These are phyloP conservation scores for Acanthosepion esculentum DNA, from an alignment of 2,888 invertebrate genomes.

Conservation along the genomic window DNA sequence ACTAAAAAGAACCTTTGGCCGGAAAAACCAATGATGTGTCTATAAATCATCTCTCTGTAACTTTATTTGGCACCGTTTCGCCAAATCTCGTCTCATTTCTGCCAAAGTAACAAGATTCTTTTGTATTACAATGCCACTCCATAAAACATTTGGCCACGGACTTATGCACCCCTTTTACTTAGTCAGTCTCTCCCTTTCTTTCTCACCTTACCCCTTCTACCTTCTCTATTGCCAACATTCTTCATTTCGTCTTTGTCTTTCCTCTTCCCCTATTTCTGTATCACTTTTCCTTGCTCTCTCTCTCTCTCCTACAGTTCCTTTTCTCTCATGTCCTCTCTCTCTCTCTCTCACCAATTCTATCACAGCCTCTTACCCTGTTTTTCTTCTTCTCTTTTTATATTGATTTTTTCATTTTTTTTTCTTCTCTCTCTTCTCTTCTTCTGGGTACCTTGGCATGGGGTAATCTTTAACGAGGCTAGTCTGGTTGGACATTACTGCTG, in stretches of 20 bases:
- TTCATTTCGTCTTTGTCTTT: not conserved
- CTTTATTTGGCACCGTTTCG: not conserved
- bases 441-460: no score
- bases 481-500: no score
- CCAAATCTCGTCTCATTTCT: no score
- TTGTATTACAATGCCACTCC: no score
- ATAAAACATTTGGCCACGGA: no score
- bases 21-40: not conserved
- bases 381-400: not conserved
- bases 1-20: slow-evolving; percentile 18
- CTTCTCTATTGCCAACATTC: no score
- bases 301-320: not conserved
- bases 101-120: no score
- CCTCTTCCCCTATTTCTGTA: not conserved
- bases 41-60: not conserved
- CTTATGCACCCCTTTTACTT: no score
- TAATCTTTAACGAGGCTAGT: no score
- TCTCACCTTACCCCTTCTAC: no score
- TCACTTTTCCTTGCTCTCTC: not conserved
- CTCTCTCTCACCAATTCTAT: not conserved
- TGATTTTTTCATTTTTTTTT: not conserved
- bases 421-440: no score
- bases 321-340: not conserved
- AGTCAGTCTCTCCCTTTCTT: no score
- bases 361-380: not conserved